Conservation (phyloP, 1,140 invertebrate genomes). For the Calephelis virginiensis region DNA sequence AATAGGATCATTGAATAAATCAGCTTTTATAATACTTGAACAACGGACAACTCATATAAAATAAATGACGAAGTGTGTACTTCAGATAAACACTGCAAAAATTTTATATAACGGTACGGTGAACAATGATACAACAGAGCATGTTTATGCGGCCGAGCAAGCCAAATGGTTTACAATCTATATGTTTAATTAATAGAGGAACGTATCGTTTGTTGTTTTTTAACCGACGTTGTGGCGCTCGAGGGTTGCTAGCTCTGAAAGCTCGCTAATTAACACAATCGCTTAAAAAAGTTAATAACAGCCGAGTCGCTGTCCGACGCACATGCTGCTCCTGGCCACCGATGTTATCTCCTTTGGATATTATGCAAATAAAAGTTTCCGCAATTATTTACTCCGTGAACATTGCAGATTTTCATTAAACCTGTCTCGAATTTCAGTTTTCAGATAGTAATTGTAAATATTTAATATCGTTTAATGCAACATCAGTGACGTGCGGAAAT, state of each 20-base stretch:
- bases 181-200: slow-evolving; percentile 66
- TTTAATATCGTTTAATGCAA: neutral
- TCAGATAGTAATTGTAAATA: neutral
- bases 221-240: slow-evolving; percentile 40
- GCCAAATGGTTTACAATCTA: slow-evolving; percentile 29
- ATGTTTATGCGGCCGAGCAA: slow-evolving; percentile 21
- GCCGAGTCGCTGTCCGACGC: slow-evolving; percentile 60
- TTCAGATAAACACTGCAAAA: slow-evolving; percentile 10
- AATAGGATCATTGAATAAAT: neutral
- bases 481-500: neutral
- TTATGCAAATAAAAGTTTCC: slow-evolving; percentile 31
- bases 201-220: slow-evolving; percentile 64
- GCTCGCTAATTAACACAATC: slow-evolving; percentile 75
- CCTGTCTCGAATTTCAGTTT: neutral
- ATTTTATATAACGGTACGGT: slow-evolving; percentile 6
- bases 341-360: slow-evolving; percentile 35
- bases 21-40: neutral
- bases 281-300: slow-evolving; percentile 76
- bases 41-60: neutral
- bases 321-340: slow-evolving; percentile 52
- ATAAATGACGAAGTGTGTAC: neutral
- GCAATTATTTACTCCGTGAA: slow-evolving; percentile 4
- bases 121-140: slow-evolving; percentile 11
- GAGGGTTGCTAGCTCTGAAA: slow-evolving; percentile 52
- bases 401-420: slow-evolving; percentile 1